These are phyloP conservation scores for Frankliniella fusca DNA, from an alignment of 2,888 invertebrate genomes.

Conservation along the genomic window DNA sequence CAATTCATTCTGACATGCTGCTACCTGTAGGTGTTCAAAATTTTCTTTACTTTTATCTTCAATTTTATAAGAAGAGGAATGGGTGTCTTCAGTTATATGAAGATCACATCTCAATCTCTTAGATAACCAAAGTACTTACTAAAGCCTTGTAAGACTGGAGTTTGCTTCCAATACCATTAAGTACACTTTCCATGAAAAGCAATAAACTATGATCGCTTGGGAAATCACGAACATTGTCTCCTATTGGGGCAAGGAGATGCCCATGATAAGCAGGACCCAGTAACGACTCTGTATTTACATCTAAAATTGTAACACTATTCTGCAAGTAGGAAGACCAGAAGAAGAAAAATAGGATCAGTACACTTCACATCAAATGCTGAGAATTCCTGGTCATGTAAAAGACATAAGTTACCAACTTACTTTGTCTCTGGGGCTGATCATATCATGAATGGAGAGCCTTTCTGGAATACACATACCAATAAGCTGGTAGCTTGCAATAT, in stretches of 20 bases:
- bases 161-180: slow-evolving; percentile 40
- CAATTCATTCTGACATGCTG: not conserved
- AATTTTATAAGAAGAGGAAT: no score
- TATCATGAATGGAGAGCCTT: slow-evolving; percentile 43
- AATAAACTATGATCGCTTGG: slow-evolving; percentile 40
- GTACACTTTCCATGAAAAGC: slow-evolving; percentile 39
- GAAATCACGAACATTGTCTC: slow-evolving; percentile 30
- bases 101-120: no score
- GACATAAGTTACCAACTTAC: slow-evolving; percentile 30
- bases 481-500: slow-evolving; percentile 41
- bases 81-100: no score
- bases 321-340: no score
- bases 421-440: slow-evolving; percentile 42
- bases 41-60: no score
- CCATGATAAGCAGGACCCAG: slow-evolving; percentile 42
- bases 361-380: no score
- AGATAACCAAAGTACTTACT: no score
- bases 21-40: not conserved
- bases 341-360: no score
- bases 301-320: slow-evolving; percentile 41
- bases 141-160: slow-evolving; percentile 40
- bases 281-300: slow-evolving; percentile 39
- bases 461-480: slow-evolving; percentile 45
- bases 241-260: slow-evolving; percentile 35
- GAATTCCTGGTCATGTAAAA: not conserved